These are phyloP conservation scores for Drosophila hamatofila DNA, from an alignment of 2,888 invertebrate species.

Conservation along the genomic window DNA sequence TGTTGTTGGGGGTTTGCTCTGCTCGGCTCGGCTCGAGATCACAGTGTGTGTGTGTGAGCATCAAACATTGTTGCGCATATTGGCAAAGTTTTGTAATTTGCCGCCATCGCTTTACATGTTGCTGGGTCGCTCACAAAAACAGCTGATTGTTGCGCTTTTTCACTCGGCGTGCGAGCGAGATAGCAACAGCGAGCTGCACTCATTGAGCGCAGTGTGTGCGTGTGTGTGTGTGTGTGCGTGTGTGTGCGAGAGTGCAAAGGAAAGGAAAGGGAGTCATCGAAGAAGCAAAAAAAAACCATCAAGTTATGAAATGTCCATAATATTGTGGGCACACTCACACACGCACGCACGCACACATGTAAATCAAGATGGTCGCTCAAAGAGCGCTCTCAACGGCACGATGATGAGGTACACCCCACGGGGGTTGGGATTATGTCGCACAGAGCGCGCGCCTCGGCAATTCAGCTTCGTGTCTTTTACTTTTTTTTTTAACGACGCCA, in stretches of 20 bases:
- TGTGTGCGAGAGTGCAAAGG: conserved; percentile 7
- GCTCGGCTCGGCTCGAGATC: conserved; percentile 1
- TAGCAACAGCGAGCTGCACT: conserved; percentile 6
- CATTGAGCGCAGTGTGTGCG: conserved; percentile 8
- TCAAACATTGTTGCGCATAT: conserved; percentile 59
- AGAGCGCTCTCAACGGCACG: conserved; percentile 18
- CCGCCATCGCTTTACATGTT: conserved; percentile 48
- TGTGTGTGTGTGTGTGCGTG: background rate
- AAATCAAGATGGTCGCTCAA: conserved; percentile 46
- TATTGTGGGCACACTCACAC: conserved; percentile 37
- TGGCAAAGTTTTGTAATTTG: conserved; percentile 37
- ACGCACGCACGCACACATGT: conserved; percentile 12
- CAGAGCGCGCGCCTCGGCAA: conserved; percentile 35
- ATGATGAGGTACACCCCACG: conserved; percentile 24
- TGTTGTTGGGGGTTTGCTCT: background rate
- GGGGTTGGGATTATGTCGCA: conserved; percentile 48
- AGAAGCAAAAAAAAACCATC: conserved; percentile 36
- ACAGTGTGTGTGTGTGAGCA: background rate
- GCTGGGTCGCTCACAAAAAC: conserved; percentile 45
- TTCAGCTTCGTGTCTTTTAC: conserved; percentile 33
- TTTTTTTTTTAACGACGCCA: conserved; percentile 20
- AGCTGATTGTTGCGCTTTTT: conserved; percentile 39
- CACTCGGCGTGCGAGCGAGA: conserved; percentile 34
- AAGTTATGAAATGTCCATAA: conserved; percentile 58
- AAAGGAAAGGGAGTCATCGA: background rate